Conservation (phyloP, 2,888 invertebrate species). For the Troides aeacus region DNA sequence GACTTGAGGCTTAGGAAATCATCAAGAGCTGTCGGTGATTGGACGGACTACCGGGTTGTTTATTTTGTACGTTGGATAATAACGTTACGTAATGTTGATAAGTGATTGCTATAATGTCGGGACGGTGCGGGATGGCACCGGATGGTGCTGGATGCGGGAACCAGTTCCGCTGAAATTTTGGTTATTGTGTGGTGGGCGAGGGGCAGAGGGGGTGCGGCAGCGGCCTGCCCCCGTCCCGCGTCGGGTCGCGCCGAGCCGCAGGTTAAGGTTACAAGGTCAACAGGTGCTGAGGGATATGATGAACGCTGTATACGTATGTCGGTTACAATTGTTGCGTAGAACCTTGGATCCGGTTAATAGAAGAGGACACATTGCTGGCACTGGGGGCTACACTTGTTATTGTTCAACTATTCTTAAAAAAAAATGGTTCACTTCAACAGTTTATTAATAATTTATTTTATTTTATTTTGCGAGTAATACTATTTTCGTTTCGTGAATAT, state of each 20-base stretch:
- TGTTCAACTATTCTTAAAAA: neutral
- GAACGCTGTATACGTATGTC: too few relatives aligned
- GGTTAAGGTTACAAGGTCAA: constrained; percentile 18
- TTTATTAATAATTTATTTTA: too few relatives aligned
- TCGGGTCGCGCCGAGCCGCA: constrained; percentile 14
- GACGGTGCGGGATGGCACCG: neutral
- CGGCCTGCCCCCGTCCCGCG: neutral
- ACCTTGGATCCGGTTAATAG: neutral
- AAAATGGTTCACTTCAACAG: too few relatives aligned
- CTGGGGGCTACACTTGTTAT: neutral
- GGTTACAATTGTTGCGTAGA: neutral
- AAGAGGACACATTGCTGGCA: neutral
- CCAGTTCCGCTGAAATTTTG: constrained; percentile 22
- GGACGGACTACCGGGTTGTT: too few relatives aligned
- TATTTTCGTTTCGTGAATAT: too few relatives aligned
- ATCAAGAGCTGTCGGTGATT: too few relatives aligned
- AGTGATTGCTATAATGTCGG: too few relatives aligned
- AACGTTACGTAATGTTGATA: too few relatives aligned
- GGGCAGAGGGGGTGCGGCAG: too few relatives aligned
- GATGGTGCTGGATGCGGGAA: neutral
- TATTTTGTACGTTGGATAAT: too few relatives aligned
- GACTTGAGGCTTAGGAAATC: too few relatives aligned
- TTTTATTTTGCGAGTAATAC: too few relatives aligned
- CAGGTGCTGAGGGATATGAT: neutral
- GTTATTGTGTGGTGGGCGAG: neutral